phyloP scores from a whole-genome alignment of 2,113 vertebrate species.

The Siphamia tubifer region DNA sequence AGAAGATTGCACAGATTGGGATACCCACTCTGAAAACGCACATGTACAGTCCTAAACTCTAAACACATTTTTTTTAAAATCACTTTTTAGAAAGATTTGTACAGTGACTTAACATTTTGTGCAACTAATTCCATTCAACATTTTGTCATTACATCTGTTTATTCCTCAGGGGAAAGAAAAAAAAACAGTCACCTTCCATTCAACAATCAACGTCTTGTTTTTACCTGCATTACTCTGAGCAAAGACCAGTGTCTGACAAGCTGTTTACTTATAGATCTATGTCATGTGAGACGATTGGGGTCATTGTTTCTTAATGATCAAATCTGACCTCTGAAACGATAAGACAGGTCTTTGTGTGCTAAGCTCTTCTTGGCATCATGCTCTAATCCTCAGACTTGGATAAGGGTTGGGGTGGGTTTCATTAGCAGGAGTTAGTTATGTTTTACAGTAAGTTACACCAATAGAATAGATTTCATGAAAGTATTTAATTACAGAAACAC shows the following conservation, averaged over 20 bases:
- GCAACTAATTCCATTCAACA: too few relatives aligned
- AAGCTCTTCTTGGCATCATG: conserved; percentile 33
- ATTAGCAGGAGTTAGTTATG: not conserved
- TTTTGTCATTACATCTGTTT: too few relatives aligned
- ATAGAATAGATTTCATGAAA: conserved; percentile 10
- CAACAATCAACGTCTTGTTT: too few relatives aligned
- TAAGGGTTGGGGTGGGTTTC: not conserved
- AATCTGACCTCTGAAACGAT: conserved; percentile 12
- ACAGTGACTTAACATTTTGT: too few relatives aligned
- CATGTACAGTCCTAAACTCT: too few relatives aligned
- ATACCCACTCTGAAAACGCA: too few relatives aligned
- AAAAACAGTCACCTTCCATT: too few relatives aligned
- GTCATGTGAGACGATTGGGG: not conserved
- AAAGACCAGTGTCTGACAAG: not conserved
- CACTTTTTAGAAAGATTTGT: too few relatives aligned
- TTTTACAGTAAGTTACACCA: not conserved
- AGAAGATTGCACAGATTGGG: too few relatives aligned
- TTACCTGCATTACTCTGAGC: not conserved
- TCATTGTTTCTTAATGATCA: conserved; percentile 3
- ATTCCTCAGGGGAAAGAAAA: too few relatives aligned
- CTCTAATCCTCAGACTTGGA: conserved; percentile 19
- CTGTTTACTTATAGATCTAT: conserved; percentile 10
- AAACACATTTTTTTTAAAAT: too few relatives aligned
- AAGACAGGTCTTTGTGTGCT: not conserved
- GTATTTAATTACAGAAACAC: not conserved